These are phyloP conservation scores for Lanius collurio DNA, from an alignment of 2,113 vertebrate genomes.

Conservation along the genomic window DNA sequence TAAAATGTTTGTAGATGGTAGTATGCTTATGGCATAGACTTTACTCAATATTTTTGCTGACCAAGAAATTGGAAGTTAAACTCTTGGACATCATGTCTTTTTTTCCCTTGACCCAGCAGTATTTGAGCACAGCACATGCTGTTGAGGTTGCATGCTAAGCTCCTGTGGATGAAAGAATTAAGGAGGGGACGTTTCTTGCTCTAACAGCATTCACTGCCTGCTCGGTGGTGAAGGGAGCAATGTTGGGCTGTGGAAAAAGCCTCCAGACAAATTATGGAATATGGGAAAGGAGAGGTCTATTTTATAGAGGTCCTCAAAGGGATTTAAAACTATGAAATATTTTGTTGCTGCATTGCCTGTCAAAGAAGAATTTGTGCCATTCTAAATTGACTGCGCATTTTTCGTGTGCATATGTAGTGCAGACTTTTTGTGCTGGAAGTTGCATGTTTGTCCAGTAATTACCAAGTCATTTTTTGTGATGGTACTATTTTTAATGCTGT, in stretches of 20 bases:
- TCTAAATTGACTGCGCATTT: neutral
- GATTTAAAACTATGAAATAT: neutral
- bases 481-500: conserved; percentile 62
- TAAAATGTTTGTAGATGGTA: neutral
- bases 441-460: conserved; percentile 33
- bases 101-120: neutral
- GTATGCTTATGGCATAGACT: neutral
- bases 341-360: neutral
- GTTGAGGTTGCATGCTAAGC: neutral
- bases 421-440: neutral
- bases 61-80: neutral
- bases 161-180: neutral
- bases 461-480: conserved; percentile 35
- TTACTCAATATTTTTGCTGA: neutral
- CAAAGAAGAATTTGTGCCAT: neutral
- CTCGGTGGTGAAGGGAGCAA: neutral
- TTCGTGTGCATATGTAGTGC: neutral
- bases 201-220: neutral
- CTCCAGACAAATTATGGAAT: neutral
- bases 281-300: neutral
- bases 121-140: neutral
- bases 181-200: neutral
- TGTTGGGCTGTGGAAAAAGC: neutral
- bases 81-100: neutral
- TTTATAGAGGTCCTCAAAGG: neutral